Conservation (phyloP, 2,797 vertebrate species). For the Chelmon rostratus region DNA sequence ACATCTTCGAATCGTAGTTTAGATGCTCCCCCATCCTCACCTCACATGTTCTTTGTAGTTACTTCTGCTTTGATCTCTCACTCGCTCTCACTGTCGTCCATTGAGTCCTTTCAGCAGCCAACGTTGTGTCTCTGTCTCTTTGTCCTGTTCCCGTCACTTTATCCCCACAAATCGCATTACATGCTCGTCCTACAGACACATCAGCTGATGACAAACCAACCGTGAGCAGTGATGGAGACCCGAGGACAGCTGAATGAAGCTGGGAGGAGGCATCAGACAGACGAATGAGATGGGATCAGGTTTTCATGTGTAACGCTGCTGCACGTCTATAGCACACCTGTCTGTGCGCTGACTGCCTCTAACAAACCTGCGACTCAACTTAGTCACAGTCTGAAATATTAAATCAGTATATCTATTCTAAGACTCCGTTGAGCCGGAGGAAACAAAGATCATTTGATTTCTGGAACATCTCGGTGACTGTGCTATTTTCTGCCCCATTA, state of each 20-base stretch:
- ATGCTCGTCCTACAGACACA: constrained; percentile 21
- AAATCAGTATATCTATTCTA: constrained; percentile 15
- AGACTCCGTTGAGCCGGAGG: not conserved
- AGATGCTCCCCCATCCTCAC: constrained; percentile 11
- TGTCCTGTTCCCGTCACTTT: constrained; percentile 21
- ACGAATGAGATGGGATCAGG: constrained; percentile 6
- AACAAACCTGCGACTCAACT: not conserved
- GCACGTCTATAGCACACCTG: not conserved
- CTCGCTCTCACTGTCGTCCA: not conserved
- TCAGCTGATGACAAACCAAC: constrained; percentile 29
- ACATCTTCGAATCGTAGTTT: not conserved
- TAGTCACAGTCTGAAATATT: not conserved
- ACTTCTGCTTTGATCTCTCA: constrained; percentile 15
- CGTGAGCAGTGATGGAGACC: constrained; percentile 17
- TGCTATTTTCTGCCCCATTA: constrained; percentile 14
- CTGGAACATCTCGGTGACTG: constrained; percentile 14
- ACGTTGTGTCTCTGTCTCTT: constrained; percentile 13
- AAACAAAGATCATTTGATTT: constrained; percentile 26
- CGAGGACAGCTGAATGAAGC: constrained; percentile 20
- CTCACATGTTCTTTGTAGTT: constrained; percentile 1
- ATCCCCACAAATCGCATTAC: constrained; percentile 51
- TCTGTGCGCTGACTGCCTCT: not conserved
- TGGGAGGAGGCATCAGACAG: not conserved
- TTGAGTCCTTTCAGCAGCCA: constrained; percentile 25
- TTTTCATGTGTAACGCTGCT: not conserved